phyloP scores from a whole-genome alignment of 2,113 vertebrate species.

The Cephalopholis sonnerati region DNA sequence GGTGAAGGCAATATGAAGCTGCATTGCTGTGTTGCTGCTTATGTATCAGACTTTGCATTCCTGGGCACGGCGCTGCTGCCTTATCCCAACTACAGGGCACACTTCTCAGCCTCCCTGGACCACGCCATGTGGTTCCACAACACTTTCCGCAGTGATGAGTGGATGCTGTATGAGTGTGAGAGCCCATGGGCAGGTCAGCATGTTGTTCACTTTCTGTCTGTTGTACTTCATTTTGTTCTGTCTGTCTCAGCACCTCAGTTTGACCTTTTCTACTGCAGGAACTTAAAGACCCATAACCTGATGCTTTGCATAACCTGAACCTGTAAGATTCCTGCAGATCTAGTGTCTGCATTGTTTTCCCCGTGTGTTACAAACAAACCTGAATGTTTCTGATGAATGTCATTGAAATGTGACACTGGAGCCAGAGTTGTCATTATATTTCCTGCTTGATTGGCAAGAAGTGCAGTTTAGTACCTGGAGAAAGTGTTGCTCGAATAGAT shows the following conservation, averaged over 20 bases:
- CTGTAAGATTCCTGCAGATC: background rate
- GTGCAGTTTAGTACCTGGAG: too few species aligned
- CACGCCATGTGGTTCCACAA: conserved; percentile 98
- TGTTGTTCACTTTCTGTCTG: background rate
- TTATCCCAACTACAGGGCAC: conserved; percentile 74
- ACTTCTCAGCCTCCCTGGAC: conserved; percentile 91
- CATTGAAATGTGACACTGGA: background rate
- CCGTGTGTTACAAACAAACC: background rate
- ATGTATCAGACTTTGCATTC: conserved; percentile 93
- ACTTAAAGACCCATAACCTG: background rate
- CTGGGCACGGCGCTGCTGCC: conserved; percentile 89
- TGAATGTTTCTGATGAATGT: background rate
- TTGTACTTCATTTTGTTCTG: background rate
- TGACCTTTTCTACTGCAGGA: background rate
- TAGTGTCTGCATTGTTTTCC: background rate
- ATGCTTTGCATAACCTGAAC: background rate
- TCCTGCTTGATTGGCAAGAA: background rate
- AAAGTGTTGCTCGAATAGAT: too few species aligned
- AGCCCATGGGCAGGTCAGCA: conserved; percentile 95
- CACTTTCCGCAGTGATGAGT: conserved; percentile 93
- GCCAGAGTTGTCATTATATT: background rate
- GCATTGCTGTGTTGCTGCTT: conserved; percentile 96
- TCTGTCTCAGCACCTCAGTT: background rate
- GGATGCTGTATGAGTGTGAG: conserved; percentile 97
- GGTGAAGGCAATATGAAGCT: conserved; percentile 93